Evolutionary conservation across 1,140 invertebrate genomes (phyloP), one percentile per base, ranked within the genome.

Genomic region (Glomeris maerens): DNA sequence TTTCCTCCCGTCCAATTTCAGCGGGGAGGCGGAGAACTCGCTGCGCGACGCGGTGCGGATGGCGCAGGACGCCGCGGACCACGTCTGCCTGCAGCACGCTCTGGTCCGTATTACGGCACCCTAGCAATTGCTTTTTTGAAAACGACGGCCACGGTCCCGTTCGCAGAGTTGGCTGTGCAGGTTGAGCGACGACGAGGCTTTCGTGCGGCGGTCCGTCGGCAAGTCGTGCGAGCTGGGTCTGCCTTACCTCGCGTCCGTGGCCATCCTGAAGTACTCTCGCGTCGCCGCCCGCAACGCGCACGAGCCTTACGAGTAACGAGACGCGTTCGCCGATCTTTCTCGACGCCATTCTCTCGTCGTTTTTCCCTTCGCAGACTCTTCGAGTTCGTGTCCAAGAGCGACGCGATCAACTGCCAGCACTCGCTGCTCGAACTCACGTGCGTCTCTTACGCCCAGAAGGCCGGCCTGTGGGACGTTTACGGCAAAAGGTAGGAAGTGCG

Each of bases 31-130:
- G 0, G 66, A 84, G 57, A 74, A 75, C 49, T 82, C 84, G 26
- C 71, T 92, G 14, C 80, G 79, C 59, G 88, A 92, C 72, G 81
- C 86, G 10, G 80, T 92, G 49, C 79, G 79, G 64, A 72, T 86
- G 58, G 84, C 87, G n/a, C 88, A 92, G 65, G 82, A 87, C 69
- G 79, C 78, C 31, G 84, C 80, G 51, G 88, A 92, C 62, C 79
- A 83, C 61, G 72, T 81, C 40, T 90, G 85, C 61, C 71, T 92
- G 23, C 85, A 91, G 65, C 76, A 88, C 64, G 83, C 84, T 29
- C 77, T 86, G 60, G 79, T 50, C 28, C 20, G 45, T n/a, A 21
- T 22, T 49, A 55, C 58, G 53, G 17, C n/a, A 51, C 7, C 5
- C 13, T 5, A 2, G 1, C 36, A 49, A 41, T 31, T 53, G 20